A percentile compares a stretch with the other conserved stretches of the same genome.
Evolutionary conservation across 2,888 invertebrate genomes (phyloP).

Genomic region (Xiphydria camelus): DNA sequence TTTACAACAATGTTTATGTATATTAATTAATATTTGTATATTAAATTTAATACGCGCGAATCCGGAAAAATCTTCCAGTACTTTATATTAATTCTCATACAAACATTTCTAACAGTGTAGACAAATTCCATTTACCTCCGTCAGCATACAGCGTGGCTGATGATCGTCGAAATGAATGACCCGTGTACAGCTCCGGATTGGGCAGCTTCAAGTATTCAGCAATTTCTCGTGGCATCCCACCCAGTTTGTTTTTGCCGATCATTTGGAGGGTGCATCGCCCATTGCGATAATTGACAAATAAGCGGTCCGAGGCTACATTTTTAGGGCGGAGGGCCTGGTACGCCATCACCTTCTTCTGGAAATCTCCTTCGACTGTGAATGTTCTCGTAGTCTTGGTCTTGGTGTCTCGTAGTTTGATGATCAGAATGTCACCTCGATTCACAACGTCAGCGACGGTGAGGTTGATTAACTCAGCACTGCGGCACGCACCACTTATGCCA

Average conservation of each 20-base stretch:
- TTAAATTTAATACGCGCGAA: no score
- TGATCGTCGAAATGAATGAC: constrained; percentile 21
- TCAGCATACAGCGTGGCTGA: constrained; percentile 21
- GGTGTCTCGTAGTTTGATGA: not conserved
- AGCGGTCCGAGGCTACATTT: constrained; percentile 5
- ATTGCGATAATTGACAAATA: not conserved
- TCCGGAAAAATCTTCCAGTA: no score
- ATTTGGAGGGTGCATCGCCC: not conserved
- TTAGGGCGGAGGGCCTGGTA: constrained; percentile 1
- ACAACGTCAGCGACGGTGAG: not conserved
- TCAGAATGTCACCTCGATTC: not conserved
- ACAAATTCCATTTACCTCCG: no score
- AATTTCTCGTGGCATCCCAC: constrained; percentile 17
- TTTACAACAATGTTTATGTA: no score
- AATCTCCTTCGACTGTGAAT: not conserved
- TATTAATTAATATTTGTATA: no score
- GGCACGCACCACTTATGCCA: constrained; percentile 2
- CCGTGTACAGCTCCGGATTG: constrained; percentile 19
- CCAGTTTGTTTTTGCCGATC: constrained; percentile 21
- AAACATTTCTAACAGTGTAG: no score
- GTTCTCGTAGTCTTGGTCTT: constrained; percentile 4
- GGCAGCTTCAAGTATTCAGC: constrained; percentile 18
- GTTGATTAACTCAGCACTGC: not conserved
- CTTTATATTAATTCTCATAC: no score
- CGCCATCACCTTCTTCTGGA: not conserved